A percentile compares a stretch with the other conserved stretches of the same genome.
Evolutionary conservation across 37 sponge, comb jelly and placozoan genomes (phyloP).

Genomic region (Diacarnus erythraeanus): DNA sequence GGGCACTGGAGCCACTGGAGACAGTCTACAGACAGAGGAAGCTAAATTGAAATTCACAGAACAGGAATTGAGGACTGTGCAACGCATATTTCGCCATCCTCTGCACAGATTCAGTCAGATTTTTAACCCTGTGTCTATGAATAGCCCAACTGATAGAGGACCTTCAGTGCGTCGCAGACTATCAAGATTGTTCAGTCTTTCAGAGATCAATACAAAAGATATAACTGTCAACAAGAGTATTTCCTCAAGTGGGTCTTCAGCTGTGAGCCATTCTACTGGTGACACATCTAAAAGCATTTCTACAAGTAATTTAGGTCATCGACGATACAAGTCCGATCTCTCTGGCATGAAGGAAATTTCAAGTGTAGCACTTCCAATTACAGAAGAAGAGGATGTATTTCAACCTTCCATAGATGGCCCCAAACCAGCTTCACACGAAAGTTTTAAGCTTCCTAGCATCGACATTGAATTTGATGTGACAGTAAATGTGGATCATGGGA

Average conservation of each 20-base stretch:
- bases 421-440: background rate
- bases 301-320: too few relatives aligned
- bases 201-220: background rate
- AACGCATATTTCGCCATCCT: constrained; percentile 36
- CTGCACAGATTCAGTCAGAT: constrained; percentile 37
- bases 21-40: constrained; percentile 43
- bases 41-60: constrained; percentile 20
- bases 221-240: background rate
- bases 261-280: too few relatives aligned
- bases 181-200: constrained; percentile 9
- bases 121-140: constrained; percentile 1
- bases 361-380: background rate
- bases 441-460: constrained; percentile 32
- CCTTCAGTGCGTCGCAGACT: background rate
- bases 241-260: background rate
- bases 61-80: constrained; percentile 26
- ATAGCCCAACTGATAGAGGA: constrained; percentile 1
- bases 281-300: too few relatives aligned
- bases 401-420: background rate
- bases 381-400: background rate
- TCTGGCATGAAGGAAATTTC: constrained; percentile 1
- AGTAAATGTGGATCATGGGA: constrained; percentile 67
- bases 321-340: constrained; percentile 29
- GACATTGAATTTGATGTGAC: constrained; percentile 70
- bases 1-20: constrained; percentile 24